Base-by-base conservation (phyloP, 2,888 invertebrate species). In the Macaria notata region DNA sequence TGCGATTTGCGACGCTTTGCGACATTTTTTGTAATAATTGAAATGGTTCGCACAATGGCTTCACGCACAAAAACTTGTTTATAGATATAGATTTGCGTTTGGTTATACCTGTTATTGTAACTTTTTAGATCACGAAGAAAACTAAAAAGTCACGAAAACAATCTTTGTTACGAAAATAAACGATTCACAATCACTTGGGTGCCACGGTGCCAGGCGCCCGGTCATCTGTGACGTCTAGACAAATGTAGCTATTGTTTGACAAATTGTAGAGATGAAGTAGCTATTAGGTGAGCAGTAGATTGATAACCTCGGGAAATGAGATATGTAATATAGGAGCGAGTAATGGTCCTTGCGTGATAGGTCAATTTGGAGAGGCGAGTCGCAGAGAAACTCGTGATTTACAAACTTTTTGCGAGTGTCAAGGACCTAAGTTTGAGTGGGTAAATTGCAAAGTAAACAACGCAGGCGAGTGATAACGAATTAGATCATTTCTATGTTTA, bases 281-380 rank as follows among this genome's bases (percentile, higher is more conserved):
- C 52, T 52, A 45, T 56, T 51, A 43, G 8, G 47, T 54, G 46
- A 54, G 38, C 30, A 51, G 7, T 8, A 31, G 31, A 46, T 44
- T n/a, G 49, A 29, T 49, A 31, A 29, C 46, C 8, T 31, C 45
- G 42, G 39, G 19, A 49, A 39, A 38, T 9, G 49, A 46, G 31
- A 31, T 41, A 8, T 45, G 9, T 7, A 33, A 33, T 45, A 31
- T 49, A 41, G 45, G 47, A 19, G 8, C 42, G 38, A 8, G 4
- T 52, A 49, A 56, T 56, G 9, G 9, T 36, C 53, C 46, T 69
- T 54, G 74, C 79, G 80, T 79, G 79, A 78, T 79, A 76, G 76
- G 75, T 75, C 72, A 75, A 65, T 71, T 72, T 63, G 63, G 44
- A 47, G 66, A 65, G 66, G 66, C 57, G 61, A 60, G 64, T 42